Conservation (phyloP, 2,888 invertebrate genomes). For the Eupithecia centaureata region DNA sequence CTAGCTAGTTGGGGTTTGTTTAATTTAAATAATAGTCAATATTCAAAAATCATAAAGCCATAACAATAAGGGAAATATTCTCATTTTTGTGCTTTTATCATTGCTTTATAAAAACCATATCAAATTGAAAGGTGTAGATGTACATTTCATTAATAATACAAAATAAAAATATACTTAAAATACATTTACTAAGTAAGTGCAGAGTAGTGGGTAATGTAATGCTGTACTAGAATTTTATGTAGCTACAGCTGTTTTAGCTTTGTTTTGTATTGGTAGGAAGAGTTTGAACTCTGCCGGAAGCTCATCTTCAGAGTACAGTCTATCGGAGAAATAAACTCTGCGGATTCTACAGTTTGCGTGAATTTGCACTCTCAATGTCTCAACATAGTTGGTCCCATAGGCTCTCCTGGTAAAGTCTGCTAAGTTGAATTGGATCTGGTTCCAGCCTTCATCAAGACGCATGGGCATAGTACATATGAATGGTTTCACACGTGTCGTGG, state of each 20-base stretch:
- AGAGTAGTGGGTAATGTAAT: constrained; percentile 24
- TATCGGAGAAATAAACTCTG: constrained; percentile 94
- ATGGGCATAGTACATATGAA: constrained; percentile 99
- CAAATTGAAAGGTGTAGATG: constrained; percentile 54
- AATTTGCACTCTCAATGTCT: constrained; percentile 95
- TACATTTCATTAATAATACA: constrained; percentile 55
- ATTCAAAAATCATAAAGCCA: too few species aligned
- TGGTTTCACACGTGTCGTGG: constrained; percentile 96
- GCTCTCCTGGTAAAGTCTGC: constrained; percentile 96
- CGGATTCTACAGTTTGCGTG: constrained; percentile 98
- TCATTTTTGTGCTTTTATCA: constrained; percentile 40
- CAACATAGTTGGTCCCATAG: constrained; percentile 98
- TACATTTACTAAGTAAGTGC: constrained; percentile 63
- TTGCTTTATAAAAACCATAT: constrained; percentile 39
- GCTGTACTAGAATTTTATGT: constrained; percentile 61
- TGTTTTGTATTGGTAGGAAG: constrained; percentile 95
- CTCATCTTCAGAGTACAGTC: constrained; percentile 97
- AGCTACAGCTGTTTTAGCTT: constrained; percentile 83
- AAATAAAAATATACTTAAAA: constrained; percentile 67
- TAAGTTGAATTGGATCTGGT: constrained; percentile 97
- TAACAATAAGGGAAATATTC: constrained; percentile 12
- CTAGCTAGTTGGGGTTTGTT: too few species aligned
- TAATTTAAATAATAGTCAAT: too few species aligned
- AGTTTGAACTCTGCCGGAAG: constrained; percentile 97
- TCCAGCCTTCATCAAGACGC: constrained; percentile 97